Evolutionary conservation across 2,888 invertebrate species (phyloP).

Genomic region (Pollenia griseotomentosa): DNA sequence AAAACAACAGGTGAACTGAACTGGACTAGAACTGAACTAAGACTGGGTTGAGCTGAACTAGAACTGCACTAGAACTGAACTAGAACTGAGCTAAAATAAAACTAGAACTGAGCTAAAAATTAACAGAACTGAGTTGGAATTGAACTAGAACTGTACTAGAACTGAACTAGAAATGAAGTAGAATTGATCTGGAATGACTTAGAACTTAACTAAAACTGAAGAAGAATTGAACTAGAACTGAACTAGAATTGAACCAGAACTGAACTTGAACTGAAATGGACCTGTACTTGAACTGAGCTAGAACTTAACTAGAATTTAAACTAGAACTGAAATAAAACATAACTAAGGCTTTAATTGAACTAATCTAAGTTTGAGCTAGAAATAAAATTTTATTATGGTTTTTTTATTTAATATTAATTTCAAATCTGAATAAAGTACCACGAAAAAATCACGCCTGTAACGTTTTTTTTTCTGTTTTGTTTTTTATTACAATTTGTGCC

Average conservation of each 20-base stretch:
- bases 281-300: background rate
- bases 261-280: conserved; percentile 5
- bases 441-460: background rate
- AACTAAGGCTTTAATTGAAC: background rate
- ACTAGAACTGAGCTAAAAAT: too few relatives aligned
- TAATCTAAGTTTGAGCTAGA: background rate
- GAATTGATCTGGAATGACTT: background rate
- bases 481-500: background rate
- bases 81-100: background rate
- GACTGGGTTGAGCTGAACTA: too few relatives aligned
- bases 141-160: conserved; percentile 7
- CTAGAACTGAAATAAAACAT: background rate
- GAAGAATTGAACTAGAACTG: conserved; percentile 1
- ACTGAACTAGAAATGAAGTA: background rate
- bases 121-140: background rate
- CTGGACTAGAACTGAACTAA: too few relatives aligned
- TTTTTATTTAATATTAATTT: too few relatives aligned
- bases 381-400: background rate
- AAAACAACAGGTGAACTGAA: too few relatives aligned
- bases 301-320: background rate
- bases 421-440: too few relatives aligned
- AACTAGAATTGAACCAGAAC: conserved; percentile 1
- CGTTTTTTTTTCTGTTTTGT: background rate
- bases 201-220: conserved; percentile 6
- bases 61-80: background rate